Percentiles rank a stretch among this genome's conserved stretches.
phyloP scores from a whole-genome alignment of 2,113 vertebrate genomes.

The Leucosticte australis region DNA sequence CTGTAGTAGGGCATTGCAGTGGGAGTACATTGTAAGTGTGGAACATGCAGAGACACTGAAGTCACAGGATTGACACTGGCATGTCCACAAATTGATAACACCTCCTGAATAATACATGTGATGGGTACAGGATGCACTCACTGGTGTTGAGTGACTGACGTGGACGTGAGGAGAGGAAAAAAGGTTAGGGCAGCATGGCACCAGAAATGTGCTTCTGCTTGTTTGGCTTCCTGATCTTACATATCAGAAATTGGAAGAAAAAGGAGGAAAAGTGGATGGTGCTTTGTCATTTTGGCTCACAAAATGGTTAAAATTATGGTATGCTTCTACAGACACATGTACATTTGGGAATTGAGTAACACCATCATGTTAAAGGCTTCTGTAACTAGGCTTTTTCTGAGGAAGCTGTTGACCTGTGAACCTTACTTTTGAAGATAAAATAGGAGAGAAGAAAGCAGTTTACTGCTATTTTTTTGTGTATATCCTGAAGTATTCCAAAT shows the following conservation, averaged over 20 bases:
- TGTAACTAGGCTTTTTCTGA: not conserved
- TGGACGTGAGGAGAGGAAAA: not conserved
- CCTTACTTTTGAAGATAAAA: not conserved
- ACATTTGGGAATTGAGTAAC: not conserved
- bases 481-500: not conserved
- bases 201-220: not conserved
- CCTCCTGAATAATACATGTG: not conserved
- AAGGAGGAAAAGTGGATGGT: not conserved
- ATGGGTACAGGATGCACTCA: not conserved
- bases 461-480: not conserved
- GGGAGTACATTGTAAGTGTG: not conserved
- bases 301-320: not conserved
- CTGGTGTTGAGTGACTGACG: too few species aligned
- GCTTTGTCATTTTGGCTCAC: not conserved
- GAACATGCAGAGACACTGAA: not conserved
- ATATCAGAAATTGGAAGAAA: not conserved
- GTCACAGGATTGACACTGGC: not conserved
- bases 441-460: not conserved
- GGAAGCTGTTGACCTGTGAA: not conserved
- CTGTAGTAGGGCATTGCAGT: not conserved
- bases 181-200: not conserved
- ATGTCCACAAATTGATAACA: not conserved
- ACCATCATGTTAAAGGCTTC: not conserved
- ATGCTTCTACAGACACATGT: not conserved
- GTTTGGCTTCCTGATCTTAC: not conserved